A percentile compares a stretch with the other conserved stretches of the same genome.
These are phyloP conservation scores for Oncorhynchus mykiss DNA, from an alignment of 2,113 vertebrate genomes.

Conservation along the genomic window DNA sequence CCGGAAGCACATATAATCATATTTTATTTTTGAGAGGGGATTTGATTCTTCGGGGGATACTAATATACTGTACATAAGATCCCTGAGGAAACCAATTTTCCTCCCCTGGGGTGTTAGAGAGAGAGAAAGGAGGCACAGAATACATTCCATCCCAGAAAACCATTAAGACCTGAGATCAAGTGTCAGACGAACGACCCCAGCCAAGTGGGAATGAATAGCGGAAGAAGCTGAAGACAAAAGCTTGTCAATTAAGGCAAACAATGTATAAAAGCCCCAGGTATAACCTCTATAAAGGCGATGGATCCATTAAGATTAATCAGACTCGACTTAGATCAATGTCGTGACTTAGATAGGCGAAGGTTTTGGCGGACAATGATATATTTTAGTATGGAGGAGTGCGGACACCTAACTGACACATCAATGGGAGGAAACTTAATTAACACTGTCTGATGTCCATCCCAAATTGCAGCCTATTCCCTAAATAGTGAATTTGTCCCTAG, in stretches of 20 bases:
- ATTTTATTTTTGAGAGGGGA: background rate
- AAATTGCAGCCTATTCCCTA: too few species aligned
- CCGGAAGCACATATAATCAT: too few species aligned
- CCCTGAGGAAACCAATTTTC: background rate
- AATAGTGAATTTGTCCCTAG: too few species aligned
- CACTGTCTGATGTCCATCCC: background rate
- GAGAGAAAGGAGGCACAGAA: background rate
- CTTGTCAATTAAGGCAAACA: conserved; percentile 33
- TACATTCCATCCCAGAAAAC: background rate
- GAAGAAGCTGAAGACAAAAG: conserved; percentile 17
- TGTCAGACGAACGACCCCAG: conserved; percentile 11
- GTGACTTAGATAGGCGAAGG: conserved; percentile 21
- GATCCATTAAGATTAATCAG: conserved; percentile 19
- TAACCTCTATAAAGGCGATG: conserved; percentile 20
- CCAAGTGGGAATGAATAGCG: conserved; percentile 23
- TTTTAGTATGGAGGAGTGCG: conserved; percentile 25
- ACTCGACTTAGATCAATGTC: background rate
- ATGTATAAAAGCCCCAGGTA: conserved; percentile 26
- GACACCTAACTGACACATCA: conserved; percentile 31
- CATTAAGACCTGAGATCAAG: conserved; percentile 19
- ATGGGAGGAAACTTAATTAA: conserved; percentile 18
- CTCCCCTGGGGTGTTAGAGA: background rate
- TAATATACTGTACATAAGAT: background rate
- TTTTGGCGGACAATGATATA: conserved; percentile 27
- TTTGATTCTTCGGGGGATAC: background rate